Percentiles rank a stretch among this genome's conserved stretches.
Evolutionary conservation across 2,888 invertebrate genomes (phyloP).

Genomic region (Habrosyne pyritoides): DNA sequence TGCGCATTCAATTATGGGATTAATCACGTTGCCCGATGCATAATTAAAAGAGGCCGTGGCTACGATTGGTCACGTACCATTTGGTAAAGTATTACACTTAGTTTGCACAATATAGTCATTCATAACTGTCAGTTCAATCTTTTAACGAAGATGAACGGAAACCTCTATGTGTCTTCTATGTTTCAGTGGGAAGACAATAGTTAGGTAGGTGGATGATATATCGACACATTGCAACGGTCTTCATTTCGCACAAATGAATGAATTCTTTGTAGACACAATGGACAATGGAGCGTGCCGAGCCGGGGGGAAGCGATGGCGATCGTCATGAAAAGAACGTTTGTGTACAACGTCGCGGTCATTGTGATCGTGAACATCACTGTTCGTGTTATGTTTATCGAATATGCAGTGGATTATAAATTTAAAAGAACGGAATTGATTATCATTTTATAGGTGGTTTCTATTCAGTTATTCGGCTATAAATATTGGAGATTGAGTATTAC

Average conservation of each 20-base stretch:
- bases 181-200: constrained; percentile 45
- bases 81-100: constrained; percentile 24
- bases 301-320: constrained; percentile 30
- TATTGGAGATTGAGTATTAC: not conserved
- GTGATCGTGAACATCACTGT: constrained; percentile 4
- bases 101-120: constrained; percentile 29
- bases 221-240: constrained; percentile 48
- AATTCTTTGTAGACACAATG: constrained; percentile 67
- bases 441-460: not conserved
- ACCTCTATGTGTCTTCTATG: constrained; percentile 3
- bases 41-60: constrained; percentile 46
- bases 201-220: constrained; percentile 44
- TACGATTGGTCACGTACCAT: constrained; percentile 51
- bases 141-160: constrained; percentile 20
- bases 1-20: constrained; percentile 39
- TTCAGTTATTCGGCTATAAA: not conserved
- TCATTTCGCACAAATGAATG: constrained; percentile 67
- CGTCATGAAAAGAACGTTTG: constrained; percentile 33
- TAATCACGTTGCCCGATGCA: constrained; percentile 41
- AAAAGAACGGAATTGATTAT: not conserved
- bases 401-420: not conserved
- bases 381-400: constrained; percentile 4
- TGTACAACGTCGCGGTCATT: constrained; percentile 16
- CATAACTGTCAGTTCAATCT: constrained; percentile 16
- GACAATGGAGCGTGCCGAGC: constrained; percentile 61